phyloP scores from a whole-genome alignment of 2,888 invertebrate species.

The Ochropacha duplaris region DNA sequence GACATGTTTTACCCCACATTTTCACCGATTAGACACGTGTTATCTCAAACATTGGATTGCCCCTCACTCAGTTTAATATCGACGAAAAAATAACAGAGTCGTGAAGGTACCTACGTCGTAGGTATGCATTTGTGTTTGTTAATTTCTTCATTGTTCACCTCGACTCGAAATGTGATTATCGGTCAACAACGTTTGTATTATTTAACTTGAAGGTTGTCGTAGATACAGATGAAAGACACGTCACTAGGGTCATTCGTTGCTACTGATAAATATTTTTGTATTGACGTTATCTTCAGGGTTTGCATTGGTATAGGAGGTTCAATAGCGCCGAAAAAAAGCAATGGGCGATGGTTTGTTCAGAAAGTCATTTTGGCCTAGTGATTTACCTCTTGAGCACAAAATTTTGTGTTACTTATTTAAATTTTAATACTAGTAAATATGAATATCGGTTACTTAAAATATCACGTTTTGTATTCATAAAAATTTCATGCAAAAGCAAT shows the following conservation, averaged over 20 bases:
- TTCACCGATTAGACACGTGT: not conserved
- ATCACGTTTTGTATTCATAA: no score
- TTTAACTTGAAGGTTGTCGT: slow-evolving; percentile 3
- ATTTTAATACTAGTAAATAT: no score
- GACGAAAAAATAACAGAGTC: not conserved
- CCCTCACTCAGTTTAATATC: not conserved
- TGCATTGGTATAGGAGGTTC: not conserved
- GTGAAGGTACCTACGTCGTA: not conserved
- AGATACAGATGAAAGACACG: not conserved
- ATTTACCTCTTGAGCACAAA: no score
- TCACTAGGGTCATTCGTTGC: not conserved
- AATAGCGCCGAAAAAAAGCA: no score
- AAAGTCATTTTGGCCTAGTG: no score
- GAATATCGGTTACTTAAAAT: no score
- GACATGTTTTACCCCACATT: not conserved
- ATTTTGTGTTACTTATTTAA: no score
- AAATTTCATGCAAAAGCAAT: no score
- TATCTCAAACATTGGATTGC: not conserved
- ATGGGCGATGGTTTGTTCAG: no score
- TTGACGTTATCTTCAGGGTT: not conserved
- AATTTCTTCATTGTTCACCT: no score
- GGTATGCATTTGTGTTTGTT: not conserved
- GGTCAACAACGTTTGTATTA: slow-evolving; percentile 1
- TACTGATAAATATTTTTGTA: not conserved
- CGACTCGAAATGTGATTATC: not conserved